phyloP scores from a whole-genome alignment of 2,797 vertebrate genomes.

The Tinamus major region DNA sequence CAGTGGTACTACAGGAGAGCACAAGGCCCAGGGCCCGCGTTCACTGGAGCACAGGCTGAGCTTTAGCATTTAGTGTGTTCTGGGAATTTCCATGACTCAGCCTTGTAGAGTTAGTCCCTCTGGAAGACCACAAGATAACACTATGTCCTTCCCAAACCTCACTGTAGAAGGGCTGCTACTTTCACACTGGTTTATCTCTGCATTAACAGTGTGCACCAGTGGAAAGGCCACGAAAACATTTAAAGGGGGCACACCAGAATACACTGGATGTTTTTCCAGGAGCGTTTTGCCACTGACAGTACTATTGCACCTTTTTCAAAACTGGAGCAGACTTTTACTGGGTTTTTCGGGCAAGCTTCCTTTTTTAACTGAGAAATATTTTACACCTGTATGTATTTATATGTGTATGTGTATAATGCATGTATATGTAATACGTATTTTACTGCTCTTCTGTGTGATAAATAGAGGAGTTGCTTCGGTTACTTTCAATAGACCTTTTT shows the following conservation, averaged over 20 bases:
- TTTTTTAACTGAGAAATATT: neutral
- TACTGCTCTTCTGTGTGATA: neutral
- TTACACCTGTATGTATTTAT: neutral
- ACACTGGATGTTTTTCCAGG: neutral
- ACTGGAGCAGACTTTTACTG: neutral
- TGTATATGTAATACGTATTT: neutral
- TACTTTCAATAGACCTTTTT: neutral
- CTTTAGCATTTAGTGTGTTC: neutral
- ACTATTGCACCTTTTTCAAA: neutral
- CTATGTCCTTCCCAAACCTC: neutral
- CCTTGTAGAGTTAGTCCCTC: neutral
- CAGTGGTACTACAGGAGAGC: neutral
- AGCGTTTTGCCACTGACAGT: neutral
- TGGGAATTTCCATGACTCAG: neutral
- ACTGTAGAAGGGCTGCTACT: accelerated
- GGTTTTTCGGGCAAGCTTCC: neutral
- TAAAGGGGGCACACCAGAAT: neutral
- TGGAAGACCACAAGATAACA: neutral
- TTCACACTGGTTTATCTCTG: accelerated
- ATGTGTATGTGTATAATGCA: too few species aligned
- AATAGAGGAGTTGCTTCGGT: accelerated
- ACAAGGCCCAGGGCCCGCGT: neutral
- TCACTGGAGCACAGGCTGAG: neutral
- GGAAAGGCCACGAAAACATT: neutral
- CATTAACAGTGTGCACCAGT: accelerated